These are phyloP conservation scores for Cisticola juncidis DNA, from an alignment of 2,113 vertebrate genomes.

Conservation along the genomic window DNA sequence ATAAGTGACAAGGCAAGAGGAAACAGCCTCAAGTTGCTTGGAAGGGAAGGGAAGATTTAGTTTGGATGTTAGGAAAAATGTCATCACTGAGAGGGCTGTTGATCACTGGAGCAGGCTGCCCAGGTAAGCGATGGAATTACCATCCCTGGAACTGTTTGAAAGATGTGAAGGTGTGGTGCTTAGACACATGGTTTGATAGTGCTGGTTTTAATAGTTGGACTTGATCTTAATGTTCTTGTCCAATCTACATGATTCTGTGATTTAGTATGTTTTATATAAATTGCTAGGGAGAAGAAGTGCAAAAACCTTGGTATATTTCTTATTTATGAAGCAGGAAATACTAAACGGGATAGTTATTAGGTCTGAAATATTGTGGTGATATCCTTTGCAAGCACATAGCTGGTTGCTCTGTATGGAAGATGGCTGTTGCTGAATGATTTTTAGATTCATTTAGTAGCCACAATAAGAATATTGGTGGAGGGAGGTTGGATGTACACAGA, in stretches of 20 bases:
- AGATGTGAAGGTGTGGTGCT: rapidly evolving
- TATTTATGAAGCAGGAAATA: neutral
- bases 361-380: neutral
- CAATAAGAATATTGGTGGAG: neutral
- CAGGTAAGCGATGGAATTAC: neutral
- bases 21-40: neutral
- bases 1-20: neutral
- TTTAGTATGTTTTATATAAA: neutral
- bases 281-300: neutral
- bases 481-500: rapidly evolving
- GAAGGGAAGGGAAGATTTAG: neutral
- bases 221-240: neutral
- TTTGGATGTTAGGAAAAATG: neutral
- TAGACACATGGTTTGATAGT: neutral
- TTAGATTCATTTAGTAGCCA: neutral
- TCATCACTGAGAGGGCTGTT: rapidly evolving
- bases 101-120: neutral
- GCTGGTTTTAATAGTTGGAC: neutral
- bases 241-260: neutral
- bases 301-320: neutral
- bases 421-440: neutral
- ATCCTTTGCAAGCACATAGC: neutral
- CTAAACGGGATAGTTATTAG: neutral
- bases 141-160: neutral
- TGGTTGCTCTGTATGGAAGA: neutral